Evolutionary conservation across 2,113 vertebrate species (phyloP), one percentile per base, ranked within the genome.

Genomic region (Hippolais icterina): DNA sequence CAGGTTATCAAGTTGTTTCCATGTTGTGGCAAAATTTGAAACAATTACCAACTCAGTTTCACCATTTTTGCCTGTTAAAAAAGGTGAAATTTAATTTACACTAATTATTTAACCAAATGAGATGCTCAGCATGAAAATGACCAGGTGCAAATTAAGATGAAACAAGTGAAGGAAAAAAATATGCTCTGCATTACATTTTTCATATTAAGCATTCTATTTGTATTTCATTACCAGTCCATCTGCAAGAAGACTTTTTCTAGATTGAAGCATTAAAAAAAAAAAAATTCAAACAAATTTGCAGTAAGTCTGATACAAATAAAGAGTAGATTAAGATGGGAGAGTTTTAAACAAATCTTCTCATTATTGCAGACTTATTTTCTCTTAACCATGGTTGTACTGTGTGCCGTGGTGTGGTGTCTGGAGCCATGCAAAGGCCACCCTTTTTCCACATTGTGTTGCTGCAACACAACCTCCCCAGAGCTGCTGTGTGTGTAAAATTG

Each of bases 161-260:
- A 94, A 52, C 61, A 87, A 96, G 66, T 75, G 66, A 77, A 89
- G 69, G 41, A 74, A 70, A 74, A 81, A 89, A 91, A 87, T 87
- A 76, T 0, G 2, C 49, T n/a, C 16, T 27, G 17, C 39, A 6
- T 93, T 81, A 68, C 7, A 13, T 92, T 89, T 92, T 89, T 90
- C 2, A 7, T 87, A 53, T 56, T 89, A 83, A 70, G 20, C 15
- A 15, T 89, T 82, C 37, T 90, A 11, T 87, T 82, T 90, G 90
- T 96, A 81, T 95, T 94, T 97, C 72, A 92, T 95, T 96, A 83
- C 85, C 88, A 81, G 72, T 71, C 79, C 93, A 89, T 96, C 92
- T 94, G 83, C 60, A 87, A 46, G 90, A 96, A 81, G 57, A 68
- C 35, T 83, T 87, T 60, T 89, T 9, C 37, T 92, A 90, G 90